Evolutionary conservation across 2,888 invertebrate species (phyloP).

Genomic region (Pachymerium ferrugineum): DNA sequence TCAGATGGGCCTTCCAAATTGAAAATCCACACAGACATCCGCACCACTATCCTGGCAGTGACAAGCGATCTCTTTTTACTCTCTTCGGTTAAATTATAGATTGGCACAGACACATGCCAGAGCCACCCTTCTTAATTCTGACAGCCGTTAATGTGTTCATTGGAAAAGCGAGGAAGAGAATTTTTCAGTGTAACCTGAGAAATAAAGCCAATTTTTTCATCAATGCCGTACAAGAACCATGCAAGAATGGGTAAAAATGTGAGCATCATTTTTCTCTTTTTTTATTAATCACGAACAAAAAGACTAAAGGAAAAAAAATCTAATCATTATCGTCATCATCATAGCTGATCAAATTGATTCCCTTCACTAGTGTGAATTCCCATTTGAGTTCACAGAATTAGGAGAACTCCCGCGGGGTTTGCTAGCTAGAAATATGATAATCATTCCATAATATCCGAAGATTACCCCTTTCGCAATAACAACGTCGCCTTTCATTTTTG

Average conservation of each 20-base stretch:
- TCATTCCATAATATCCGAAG: neutral
- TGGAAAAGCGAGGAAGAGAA: neutral
- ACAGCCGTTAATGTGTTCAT: conserved; percentile 1
- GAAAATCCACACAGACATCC: conserved; percentile 8
- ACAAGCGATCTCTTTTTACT: conserved; percentile 13
- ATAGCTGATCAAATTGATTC: neutral
- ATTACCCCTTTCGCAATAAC: neutral
- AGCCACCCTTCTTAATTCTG: conserved; percentile 13
- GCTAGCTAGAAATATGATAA: conserved; percentile 4
- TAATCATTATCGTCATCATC: neutral
- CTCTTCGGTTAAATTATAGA: conserved; percentile 8
- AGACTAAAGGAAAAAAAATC: too few relatives aligned
- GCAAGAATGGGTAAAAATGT: neutral
- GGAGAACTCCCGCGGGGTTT: neutral
- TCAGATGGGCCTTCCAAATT: neutral
- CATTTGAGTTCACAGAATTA: neutral
- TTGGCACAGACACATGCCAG: conserved; percentile 13
- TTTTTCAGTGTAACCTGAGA: conserved; percentile 7
- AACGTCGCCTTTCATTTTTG: conserved; percentile 2
- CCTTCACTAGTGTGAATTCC: conserved; percentile 3
- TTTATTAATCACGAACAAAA: neutral
- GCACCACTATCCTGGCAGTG: neutral
- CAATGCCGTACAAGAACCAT: neutral
- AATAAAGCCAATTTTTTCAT: conserved; percentile 9
- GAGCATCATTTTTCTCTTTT: conserved; percentile 7